These are phyloP conservation scores for Archegozetes longisetosus DNA, from an alignment of 1,140 invertebrate genomes.

Conservation along the genomic window DNA sequence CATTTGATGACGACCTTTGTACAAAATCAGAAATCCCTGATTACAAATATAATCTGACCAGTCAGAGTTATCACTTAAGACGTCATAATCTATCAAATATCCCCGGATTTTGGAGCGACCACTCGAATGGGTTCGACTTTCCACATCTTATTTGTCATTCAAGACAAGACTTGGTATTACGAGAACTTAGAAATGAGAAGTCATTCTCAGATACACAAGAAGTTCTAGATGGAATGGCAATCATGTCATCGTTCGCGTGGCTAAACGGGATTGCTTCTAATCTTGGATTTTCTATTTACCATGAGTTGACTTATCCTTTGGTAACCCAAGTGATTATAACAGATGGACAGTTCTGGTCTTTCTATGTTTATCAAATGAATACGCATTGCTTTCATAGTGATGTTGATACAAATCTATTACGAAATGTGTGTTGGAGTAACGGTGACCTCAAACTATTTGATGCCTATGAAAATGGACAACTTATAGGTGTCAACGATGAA, in stretches of 20 bases:
- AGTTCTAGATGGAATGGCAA: slow-evolving; percentile 47
- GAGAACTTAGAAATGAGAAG: slow-evolving; percentile 46
- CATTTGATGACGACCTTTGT: slow-evolving; percentile 13
- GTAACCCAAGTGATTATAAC: slow-evolving; percentile 65
- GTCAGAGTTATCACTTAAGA: slow-evolving; percentile 4
- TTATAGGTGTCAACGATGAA: slow-evolving; percentile 58
- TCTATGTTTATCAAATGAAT: slow-evolving; percentile 75
- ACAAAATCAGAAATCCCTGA: slow-evolving; percentile 14
- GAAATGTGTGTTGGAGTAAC: slow-evolving; percentile 67
- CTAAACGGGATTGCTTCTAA: slow-evolving; percentile 59
- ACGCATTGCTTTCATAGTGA: slow-evolving; percentile 48
- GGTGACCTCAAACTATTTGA: slow-evolving; percentile 54
- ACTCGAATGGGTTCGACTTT: slow-evolving; percentile 9
- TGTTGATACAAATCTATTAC: slow-evolving; percentile 41
- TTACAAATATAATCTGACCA: slow-evolving; percentile 13
- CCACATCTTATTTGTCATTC: slow-evolving; percentile 12
- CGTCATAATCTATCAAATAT: neutral
- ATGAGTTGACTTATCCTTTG: slow-evolving; percentile 74
- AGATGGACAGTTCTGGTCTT: slow-evolving; percentile 62
- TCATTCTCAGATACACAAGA: slow-evolving; percentile 37
- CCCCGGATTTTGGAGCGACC: slow-evolving; percentile 16
- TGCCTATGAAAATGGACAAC: slow-evolving; percentile 46
- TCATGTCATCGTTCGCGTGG: slow-evolving; percentile 60
- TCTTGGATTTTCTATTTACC: slow-evolving; percentile 70
- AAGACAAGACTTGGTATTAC: slow-evolving; percentile 56